phyloP scores from a whole-genome alignment of 2,797 vertebrate species.

The Lophotriccus pileatus region DNA sequence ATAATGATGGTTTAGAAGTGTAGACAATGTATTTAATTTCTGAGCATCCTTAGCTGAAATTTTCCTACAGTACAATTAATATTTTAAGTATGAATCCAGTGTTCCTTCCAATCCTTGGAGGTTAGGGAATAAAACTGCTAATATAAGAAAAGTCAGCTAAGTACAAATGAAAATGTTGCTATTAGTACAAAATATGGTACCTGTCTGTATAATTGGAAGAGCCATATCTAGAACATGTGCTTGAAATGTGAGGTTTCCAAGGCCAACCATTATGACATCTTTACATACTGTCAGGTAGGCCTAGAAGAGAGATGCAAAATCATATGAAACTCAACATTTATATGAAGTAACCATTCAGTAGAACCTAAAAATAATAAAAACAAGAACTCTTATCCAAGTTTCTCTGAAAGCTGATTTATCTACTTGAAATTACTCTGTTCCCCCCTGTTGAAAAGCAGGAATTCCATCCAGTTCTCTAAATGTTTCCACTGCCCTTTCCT shows the following conservation, averaged over 20 bases:
- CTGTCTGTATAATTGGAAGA: slow-evolving; percentile 79
- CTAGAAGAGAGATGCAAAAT: slow-evolving; percentile 69
- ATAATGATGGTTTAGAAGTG: neutral
- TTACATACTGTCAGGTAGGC: slow-evolving; percentile 82
- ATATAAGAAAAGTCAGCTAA: neutral
- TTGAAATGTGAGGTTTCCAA: slow-evolving; percentile 82
- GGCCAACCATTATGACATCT: slow-evolving; percentile 85
- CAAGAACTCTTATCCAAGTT: neutral
- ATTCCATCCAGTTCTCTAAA: neutral
- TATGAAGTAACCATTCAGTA: neutral
- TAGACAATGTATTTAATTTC: neutral
- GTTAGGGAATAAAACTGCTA: neutral
- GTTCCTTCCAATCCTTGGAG: neutral
- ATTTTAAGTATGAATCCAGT: neutral
- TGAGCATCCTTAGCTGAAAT: neutral
- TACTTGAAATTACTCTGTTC: neutral
- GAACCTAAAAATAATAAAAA: neutral
- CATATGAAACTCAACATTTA: neutral
- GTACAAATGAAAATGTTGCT: neutral
- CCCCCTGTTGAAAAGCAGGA: neutral
- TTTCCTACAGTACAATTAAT: neutral
- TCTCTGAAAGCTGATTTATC: neutral
- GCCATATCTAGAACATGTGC: slow-evolving; percentile 79
- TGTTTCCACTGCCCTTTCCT: neutral
- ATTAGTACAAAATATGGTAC: slow-evolving; percentile 59